phyloP scores from a whole-genome alignment of 2,888 invertebrate genomes.

The Apocheima hispidaria region DNA sequence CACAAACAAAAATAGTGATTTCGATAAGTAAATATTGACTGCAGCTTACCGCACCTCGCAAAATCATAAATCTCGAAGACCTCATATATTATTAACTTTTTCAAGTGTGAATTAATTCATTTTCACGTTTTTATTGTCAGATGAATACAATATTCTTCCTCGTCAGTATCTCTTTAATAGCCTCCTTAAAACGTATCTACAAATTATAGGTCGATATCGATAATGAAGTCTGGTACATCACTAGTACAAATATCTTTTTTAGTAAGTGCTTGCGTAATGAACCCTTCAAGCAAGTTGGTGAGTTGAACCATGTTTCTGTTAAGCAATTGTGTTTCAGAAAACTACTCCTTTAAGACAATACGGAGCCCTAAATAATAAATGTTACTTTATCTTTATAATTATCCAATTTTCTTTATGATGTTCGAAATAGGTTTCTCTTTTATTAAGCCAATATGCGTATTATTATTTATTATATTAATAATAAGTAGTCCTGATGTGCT shows the following conservation, averaged over 20 bases:
- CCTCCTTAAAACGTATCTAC: neutral
- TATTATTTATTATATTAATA: too few relatives aligned
- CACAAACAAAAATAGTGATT: neutral
- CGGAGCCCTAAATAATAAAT: neutral
- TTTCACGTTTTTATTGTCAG: neutral
- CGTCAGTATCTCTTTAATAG: neutral
- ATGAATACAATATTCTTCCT: neutral
- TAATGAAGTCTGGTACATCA: slow-evolving; percentile 1
- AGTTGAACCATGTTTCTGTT: neutral
- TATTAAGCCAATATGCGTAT: too few relatives aligned
- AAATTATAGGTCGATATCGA: slow-evolving; percentile 14
- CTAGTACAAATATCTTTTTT: slow-evolving; percentile 10
- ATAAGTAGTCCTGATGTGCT: too few relatives aligned
- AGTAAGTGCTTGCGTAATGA: slow-evolving; percentile 15
- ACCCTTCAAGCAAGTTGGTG: slow-evolving; percentile 11
- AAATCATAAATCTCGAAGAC: too few relatives aligned
- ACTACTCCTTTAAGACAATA: neutral
- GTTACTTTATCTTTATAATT: neutral
- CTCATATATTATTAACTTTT: neutral
- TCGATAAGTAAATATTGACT: too few relatives aligned
- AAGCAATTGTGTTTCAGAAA: neutral
- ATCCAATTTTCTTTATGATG: neutral
- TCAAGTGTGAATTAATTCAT: neutral
- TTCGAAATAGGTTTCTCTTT: neutral
- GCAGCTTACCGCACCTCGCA: too few relatives aligned